Evolutionary conservation across 2,888 invertebrate species (phyloP).

Genomic region (Rosalia funebris): DNA sequence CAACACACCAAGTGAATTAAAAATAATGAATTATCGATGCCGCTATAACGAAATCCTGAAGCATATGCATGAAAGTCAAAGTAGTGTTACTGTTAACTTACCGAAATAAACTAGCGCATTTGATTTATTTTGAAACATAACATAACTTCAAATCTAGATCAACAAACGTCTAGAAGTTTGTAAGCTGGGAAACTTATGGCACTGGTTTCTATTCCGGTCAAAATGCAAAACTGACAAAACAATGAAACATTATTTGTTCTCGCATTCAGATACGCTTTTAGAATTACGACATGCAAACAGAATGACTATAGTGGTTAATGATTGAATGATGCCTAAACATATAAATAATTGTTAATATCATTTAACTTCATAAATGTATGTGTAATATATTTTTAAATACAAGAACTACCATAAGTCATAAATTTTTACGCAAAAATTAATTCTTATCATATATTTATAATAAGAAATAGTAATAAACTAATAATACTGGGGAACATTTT

Average conservation of each 20-base stretch:
- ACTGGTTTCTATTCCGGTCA: slow-evolving; percentile 8
- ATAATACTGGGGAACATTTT: too few relatives aligned
- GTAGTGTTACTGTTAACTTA: slow-evolving; percentile 10
- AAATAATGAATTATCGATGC: slow-evolving; percentile 1
- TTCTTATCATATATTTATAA: too few relatives aligned
- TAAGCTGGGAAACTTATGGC: not conserved
- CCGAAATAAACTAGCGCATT: slow-evolving; percentile 26
- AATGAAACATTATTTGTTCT: not conserved
- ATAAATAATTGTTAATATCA: too few relatives aligned
- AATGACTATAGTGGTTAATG: too few relatives aligned
- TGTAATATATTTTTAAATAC: too few relatives aligned
- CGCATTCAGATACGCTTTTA: too few relatives aligned
- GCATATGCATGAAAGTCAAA: slow-evolving; percentile 12
- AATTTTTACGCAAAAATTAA: too few relatives aligned
- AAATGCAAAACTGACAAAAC: not conserved
- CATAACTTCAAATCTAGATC: slow-evolving; percentile 20
- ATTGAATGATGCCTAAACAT: too few relatives aligned
- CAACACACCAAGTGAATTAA: slow-evolving; percentile 6
- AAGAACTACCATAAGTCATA: too few relatives aligned
- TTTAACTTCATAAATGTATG: too few relatives aligned
- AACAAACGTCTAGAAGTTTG: slow-evolving; percentile 12
- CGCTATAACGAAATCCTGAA: slow-evolving; percentile 9
- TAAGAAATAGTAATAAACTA: too few relatives aligned
- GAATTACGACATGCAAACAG: too few relatives aligned
- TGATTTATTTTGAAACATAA: slow-evolving; percentile 30